A percentile compares a stretch with the other conserved stretches of the same genome.
Conservation (phyloP, 2,113 vertebrate species). For the Dromas ardeola region DNA sequence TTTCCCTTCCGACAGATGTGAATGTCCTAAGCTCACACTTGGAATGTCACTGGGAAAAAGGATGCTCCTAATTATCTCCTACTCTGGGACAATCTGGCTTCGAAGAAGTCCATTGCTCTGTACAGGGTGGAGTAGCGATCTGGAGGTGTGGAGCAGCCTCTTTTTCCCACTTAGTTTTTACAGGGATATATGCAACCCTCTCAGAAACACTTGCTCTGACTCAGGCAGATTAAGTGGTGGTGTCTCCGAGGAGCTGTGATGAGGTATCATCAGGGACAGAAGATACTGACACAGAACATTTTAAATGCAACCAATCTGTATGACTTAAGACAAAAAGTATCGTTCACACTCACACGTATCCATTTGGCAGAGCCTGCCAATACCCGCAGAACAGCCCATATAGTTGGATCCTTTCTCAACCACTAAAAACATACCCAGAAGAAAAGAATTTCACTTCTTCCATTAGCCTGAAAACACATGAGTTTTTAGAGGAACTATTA, state of each 20-base stretch:
- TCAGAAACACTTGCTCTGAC: constrained; percentile 15
- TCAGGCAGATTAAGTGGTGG: constrained; percentile 1
- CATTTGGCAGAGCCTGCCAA: constrained; percentile 3
- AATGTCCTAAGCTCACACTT: background rate
- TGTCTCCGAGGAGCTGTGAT: constrained; percentile 9
- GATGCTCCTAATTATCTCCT: background rate
- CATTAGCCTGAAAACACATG: constrained; percentile 17
- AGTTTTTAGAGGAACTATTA: constrained; percentile 33
- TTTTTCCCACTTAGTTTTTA: background rate
- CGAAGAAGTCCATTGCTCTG: background rate
- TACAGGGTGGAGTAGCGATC: background rate
- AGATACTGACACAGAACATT: background rate
- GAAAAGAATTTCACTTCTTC: constrained; percentile 9
- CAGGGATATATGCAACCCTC: background rate
- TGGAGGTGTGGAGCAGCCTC: background rate
- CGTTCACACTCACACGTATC: background rate
- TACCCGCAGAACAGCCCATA: background rate
- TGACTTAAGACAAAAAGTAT: constrained; percentile 36
- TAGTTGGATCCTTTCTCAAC: background rate
- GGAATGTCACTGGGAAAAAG: background rate
- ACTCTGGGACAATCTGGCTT: background rate
- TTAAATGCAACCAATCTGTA: background rate
- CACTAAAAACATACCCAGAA: constrained; percentile 11
- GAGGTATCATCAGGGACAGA: background rate
- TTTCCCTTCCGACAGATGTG: background rate